These are phyloP conservation scores for Hermetia illucens DNA, from an alignment of 1,140 invertebrate species.

Conservation along the genomic window DNA sequence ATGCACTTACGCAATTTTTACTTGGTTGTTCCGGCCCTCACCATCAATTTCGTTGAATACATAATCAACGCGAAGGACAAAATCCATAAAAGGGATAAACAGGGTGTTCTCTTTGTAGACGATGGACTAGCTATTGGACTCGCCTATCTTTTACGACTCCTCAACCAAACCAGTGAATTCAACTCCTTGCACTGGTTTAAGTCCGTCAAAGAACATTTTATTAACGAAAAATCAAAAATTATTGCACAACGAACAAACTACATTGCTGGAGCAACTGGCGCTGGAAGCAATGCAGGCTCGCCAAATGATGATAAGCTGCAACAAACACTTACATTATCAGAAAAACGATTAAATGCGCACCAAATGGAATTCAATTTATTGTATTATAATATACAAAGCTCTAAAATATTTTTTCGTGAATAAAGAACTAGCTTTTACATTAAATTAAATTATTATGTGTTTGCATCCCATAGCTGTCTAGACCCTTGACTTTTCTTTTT, in stretches of 20 bases:
- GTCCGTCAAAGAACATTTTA: constrained; percentile 64
- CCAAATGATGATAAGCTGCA: constrained; percentile 80
- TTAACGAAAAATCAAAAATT: constrained; percentile 42
- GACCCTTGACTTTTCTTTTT: too few species aligned
- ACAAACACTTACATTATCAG: constrained; percentile 84
- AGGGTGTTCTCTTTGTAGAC: constrained; percentile 77
- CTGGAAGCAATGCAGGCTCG: too few species aligned
- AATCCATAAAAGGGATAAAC: constrained; percentile 56
- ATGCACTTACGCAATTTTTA: constrained; percentile 88
- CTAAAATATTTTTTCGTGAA: constrained; percentile 80
- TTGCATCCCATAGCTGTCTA: too few species aligned
- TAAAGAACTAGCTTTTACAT: too few species aligned
- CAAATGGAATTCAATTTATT: constrained; percentile 82
- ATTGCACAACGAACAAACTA: constrained; percentile 38
- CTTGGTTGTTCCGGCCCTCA: constrained; percentile 85
- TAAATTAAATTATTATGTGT: too few species aligned
- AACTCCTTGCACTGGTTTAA: constrained; percentile 94
- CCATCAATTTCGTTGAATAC: constrained; percentile 90
- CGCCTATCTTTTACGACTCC: constrained; percentile 53
- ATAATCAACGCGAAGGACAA: constrained; percentile 86
- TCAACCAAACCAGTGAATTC: constrained; percentile 64
- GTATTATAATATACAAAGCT: constrained; percentile 84
- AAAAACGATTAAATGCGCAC: constrained; percentile 61
- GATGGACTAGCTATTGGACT: constrained; percentile 96
- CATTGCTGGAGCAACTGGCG: constrained; percentile 29